Evolutionary conservation across 2,797 vertebrate genomes (phyloP).

Genomic region (Halcyon chelicuti): DNA sequence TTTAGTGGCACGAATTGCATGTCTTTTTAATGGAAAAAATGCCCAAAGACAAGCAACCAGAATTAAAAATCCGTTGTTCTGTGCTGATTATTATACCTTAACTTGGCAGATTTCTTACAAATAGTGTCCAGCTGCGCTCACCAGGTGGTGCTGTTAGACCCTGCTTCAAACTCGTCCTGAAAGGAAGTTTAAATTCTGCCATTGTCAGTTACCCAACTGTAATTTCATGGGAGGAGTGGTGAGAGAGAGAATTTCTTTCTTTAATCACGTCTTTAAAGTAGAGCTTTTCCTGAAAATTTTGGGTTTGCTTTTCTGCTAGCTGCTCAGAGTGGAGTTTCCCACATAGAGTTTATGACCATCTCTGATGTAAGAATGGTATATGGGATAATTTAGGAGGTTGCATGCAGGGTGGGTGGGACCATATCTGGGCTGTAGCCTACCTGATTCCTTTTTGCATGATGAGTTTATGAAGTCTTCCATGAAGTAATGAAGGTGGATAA

Average conservation of each 20-base stretch:
- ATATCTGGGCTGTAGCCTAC: background rate
- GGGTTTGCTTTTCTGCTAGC: background rate
- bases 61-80: background rate
- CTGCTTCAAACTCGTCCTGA: background rate
- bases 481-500: background rate
- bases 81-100: background rate
- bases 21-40: background rate
- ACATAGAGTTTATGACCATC: background rate
- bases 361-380: background rate
- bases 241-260: background rate
- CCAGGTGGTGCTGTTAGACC: constrained; percentile 58
- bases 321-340: background rate
- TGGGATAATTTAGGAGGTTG: background rate
- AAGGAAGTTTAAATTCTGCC: background rate
- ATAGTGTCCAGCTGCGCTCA: background rate
- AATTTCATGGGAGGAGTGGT: background rate
- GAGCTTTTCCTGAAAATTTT: background rate
- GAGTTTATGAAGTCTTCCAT: background rate
- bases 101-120: background rate
- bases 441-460: background rate
- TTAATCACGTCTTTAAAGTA: background rate
- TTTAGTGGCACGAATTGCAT: background rate
- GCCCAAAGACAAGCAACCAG: background rate
- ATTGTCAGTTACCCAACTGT: background rate
- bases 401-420: background rate